phyloP scores from a whole-genome alignment of 2,797 vertebrate species.

The Pteropus rufus region DNA sequence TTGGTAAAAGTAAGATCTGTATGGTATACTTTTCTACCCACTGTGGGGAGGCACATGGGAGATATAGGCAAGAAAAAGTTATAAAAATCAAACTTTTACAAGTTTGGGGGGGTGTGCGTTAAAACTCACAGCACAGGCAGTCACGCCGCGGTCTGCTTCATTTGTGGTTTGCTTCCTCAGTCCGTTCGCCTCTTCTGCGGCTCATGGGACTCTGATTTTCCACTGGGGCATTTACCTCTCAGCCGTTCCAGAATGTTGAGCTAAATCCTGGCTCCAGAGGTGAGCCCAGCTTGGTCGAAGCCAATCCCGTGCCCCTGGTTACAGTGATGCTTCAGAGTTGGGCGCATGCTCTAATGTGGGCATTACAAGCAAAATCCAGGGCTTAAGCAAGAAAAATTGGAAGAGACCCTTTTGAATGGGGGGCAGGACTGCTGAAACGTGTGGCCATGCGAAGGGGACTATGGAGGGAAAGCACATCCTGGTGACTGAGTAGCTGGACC shows the following conservation, averaged over 20 bases:
- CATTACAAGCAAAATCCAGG: too few relatives aligned
- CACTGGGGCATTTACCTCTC: not conserved
- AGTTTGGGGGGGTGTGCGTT: not conserved
- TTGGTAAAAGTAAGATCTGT: not conserved
- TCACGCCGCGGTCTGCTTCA: rapidly evolving
- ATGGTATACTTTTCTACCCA: not conserved
- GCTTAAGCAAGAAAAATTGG: not conserved
- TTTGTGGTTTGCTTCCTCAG: not conserved
- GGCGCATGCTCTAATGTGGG: not conserved
- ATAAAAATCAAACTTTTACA: not conserved
- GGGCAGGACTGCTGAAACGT: rapidly evolving
- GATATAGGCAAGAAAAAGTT: not conserved
- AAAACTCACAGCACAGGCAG: not conserved
- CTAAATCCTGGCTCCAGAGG: not conserved
- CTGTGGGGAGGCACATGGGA: not conserved
- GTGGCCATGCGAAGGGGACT: not conserved
- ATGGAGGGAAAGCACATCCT: not conserved
- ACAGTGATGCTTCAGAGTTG: not conserved
- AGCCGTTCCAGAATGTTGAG: not conserved
- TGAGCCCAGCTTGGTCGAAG: not conserved
- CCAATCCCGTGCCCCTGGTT: not conserved
- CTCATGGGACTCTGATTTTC: not conserved
- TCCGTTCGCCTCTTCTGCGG: not conserved
- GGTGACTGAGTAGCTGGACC: not conserved
- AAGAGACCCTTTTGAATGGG: not conserved